These are phyloP conservation scores for Stegastes partitus DNA, from an alignment of 2,113 vertebrate genomes.

Conservation along the genomic window DNA sequence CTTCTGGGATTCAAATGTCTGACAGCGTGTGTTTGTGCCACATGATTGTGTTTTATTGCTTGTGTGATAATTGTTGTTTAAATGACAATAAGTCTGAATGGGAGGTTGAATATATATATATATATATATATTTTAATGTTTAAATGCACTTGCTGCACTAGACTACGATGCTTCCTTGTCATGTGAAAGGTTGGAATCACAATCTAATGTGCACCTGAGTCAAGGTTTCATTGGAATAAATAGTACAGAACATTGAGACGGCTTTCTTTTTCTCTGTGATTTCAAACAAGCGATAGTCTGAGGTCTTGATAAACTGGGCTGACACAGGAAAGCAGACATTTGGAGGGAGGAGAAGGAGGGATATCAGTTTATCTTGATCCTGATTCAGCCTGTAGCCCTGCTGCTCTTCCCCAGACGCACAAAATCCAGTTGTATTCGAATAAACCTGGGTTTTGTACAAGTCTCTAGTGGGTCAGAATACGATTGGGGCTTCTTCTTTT, in stretches of 20 bases:
- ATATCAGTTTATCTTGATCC: conserved; percentile 57
- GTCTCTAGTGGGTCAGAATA: conserved; percentile 27
- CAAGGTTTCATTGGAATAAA: background rate
- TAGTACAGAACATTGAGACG: background rate
- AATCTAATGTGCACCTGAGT: background rate
- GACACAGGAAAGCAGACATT: conserved; percentile 46
- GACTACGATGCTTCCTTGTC: background rate
- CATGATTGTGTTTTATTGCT: no score
- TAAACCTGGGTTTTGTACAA: conserved; percentile 13
- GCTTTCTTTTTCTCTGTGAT: conserved; percentile 16
- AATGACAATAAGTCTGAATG: no score
- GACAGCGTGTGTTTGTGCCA: no score
- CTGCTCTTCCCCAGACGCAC: conserved; percentile 26
- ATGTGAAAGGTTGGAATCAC: background rate
- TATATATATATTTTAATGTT: no score
- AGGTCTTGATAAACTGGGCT: conserved; percentile 34
- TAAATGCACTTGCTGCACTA: no score
- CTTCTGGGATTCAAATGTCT: no score
- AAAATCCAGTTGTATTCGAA: conserved; percentile 38
- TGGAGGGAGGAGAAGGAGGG: conserved; percentile 30
- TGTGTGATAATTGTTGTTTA: no score
- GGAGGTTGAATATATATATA: no score
- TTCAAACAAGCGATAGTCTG: conserved; percentile 11
- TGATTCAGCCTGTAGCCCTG: conserved; percentile 37
- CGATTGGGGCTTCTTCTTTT: background rate